These are phyloP conservation scores for Spermophilus dauricus DNA, from an alignment of 2,113 vertebrate species.

Conservation along the genomic window DNA sequence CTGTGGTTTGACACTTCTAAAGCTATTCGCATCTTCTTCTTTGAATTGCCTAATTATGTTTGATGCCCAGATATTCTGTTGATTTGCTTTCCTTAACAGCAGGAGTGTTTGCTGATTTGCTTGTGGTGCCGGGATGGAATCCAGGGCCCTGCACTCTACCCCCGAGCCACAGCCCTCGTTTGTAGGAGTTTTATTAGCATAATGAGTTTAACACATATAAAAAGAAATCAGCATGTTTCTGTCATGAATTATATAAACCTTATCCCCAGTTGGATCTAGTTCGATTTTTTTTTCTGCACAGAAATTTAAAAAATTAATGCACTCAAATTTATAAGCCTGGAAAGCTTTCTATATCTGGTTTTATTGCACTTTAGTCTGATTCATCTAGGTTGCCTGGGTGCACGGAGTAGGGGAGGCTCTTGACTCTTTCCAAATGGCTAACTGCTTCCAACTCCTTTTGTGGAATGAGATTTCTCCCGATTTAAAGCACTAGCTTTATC, in stretches of 20 bases:
- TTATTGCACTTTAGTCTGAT: not conserved
- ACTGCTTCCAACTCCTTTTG: not conserved
- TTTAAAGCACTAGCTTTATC: not conserved
- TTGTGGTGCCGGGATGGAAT: not conserved
- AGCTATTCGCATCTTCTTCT: too few relatives aligned
- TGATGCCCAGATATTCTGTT: not conserved
- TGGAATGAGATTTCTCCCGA: not conserved
- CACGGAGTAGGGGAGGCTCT: not conserved
- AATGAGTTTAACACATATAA: not conserved
- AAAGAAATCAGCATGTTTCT: not conserved
- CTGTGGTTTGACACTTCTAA: not conserved
- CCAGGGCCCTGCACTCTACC: not conserved
- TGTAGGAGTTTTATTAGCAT: not conserved
- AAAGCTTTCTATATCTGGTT: not conserved
- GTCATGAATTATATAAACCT: not conserved
- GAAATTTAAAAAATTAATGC: not conserved
- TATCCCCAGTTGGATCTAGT: rapidly evolving
- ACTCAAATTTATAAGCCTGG: not conserved
- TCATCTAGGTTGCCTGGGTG: not conserved
- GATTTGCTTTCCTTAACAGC: not conserved
- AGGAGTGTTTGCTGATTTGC: not conserved
- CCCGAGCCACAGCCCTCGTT: not conserved
- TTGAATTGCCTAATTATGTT: too few relatives aligned
- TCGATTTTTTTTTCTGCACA: not conserved
- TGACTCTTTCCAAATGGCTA: not conserved